Base-by-base conservation (phyloP, 2,797 vertebrate genomes). In the Halcyon leucocephala region DNA sequence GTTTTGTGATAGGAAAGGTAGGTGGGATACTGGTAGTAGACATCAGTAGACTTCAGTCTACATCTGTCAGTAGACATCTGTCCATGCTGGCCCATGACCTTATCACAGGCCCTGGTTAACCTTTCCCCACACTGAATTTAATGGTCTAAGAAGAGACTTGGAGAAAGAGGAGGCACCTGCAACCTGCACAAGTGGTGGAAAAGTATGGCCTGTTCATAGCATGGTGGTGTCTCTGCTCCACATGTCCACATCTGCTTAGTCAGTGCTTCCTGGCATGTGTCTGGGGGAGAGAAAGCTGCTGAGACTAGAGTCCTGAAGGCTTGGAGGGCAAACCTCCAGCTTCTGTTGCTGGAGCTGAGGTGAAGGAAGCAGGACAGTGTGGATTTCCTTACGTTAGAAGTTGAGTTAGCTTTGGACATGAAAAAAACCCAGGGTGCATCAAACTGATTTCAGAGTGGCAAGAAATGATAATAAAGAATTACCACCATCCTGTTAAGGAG, bases 401-500 rank as follows among this genome's bases (percentile, higher is more conserved):
- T 6, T n/a, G 21, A 46, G 14, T 52, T 31, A 9, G 21, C 22
- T 62, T 85, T 24, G 21, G 51, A 58, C 33, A 4, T 4, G 16
- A 35, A 24, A 58, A 28, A 12, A 57, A 71, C 10, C 33, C 37
- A n/a, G 12, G 11, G 21, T 11, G 8, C 46, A 41, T n/a, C 12
- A 2, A 2, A 0, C 3, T 48, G 74, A 18, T 62, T 35, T 66
- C 8, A 3, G 5, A 25, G 31, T 22, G 31, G 15, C 6, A 1
- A 70, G 51, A 64, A 64, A 64, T 16, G 14, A 14, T n/a, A 44
- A 64, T 7, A 28, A 24, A 51, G 76, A 85, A 57, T 12, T 62
- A 7, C 7, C 37, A 20, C 6, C 1, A 6, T 62, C 33, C 41
- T 49, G 2, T 21, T 35, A 31, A 74, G 51, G 14, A 52, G 28